phyloP scores from a whole-genome alignment of 2,113 vertebrate species.

The Hydrochoerus hydrochaeris region DNA sequence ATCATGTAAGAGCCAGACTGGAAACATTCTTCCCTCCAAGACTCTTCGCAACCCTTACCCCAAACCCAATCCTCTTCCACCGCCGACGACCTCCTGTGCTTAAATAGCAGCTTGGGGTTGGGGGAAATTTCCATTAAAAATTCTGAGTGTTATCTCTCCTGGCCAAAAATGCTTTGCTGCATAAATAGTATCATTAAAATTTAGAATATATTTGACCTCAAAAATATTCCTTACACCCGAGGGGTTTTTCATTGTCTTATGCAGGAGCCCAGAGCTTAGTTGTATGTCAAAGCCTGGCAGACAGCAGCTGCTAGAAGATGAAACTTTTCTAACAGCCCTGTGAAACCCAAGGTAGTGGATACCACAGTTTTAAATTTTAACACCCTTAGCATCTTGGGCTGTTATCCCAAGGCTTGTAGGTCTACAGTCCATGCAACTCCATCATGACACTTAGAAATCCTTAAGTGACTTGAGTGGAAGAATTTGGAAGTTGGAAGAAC shows the following conservation, averaged over 20 bases:
- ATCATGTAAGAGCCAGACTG: neutral
- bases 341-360: neutral
- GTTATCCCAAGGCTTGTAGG: neutral
- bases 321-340: neutral
- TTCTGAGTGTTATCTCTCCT: neutral
- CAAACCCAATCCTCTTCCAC: neutral
- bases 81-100: neutral
- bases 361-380: neutral
- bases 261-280: neutral
- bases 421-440: too few relatives aligned
- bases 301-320: neutral
- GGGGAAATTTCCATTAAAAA: neutral
- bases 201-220: neutral
- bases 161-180: neutral
- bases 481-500: neutral
- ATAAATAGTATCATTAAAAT: slow-evolving; percentile 3
- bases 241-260: neutral
- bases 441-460: neutral
- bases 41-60: neutral
- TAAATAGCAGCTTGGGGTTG: neutral
- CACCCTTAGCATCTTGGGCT: neutral
- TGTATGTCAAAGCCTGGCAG: neutral
- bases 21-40: neutral
- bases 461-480: neutral
- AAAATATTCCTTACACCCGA: neutral